Evolutionary conservation across 2,113 vertebrate genomes (phyloP).

Genomic region (Tenrec ecaudatus): DNA sequence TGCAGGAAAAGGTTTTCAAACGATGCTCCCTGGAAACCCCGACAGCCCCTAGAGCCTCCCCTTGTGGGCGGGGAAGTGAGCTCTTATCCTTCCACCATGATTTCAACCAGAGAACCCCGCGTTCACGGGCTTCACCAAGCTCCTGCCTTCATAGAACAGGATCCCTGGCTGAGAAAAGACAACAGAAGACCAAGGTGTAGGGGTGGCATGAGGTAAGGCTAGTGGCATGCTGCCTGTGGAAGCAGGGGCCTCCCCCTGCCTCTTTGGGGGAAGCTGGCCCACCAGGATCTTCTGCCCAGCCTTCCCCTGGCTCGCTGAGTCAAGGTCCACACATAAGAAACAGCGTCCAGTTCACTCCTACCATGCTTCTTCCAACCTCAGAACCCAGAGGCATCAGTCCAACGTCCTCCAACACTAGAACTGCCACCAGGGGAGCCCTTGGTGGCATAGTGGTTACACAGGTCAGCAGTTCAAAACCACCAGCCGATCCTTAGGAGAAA

Average conservation of each 20-base stretch:
- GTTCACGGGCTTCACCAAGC: rapidly evolving
- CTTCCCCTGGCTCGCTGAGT: neutral
- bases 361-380: neutral
- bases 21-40: neutral
- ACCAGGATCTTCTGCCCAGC: neutral
- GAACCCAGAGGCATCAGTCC: neutral
- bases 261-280: neutral
- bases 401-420: neutral
- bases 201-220: neutral
- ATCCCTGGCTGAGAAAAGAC: neutral
- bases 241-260: neutral
- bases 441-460: too few relatives aligned
- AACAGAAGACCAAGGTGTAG: neutral
- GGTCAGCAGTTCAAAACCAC: too few relatives aligned
- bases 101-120: neutral
- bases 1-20: neutral
- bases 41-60: too few relatives aligned
- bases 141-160: neutral
- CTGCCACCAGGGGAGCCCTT: neutral
- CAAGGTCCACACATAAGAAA: neutral
- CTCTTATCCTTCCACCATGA: neutral
- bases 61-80: neutral
- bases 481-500: too few relatives aligned
- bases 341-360: too few relatives aligned
- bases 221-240: rapidly evolving